A percentile compares a stretch with the other conserved stretches of the same genome.
Conservation (phyloP, 2,113 vertebrate species). For the Amazona guildingii region DNA sequence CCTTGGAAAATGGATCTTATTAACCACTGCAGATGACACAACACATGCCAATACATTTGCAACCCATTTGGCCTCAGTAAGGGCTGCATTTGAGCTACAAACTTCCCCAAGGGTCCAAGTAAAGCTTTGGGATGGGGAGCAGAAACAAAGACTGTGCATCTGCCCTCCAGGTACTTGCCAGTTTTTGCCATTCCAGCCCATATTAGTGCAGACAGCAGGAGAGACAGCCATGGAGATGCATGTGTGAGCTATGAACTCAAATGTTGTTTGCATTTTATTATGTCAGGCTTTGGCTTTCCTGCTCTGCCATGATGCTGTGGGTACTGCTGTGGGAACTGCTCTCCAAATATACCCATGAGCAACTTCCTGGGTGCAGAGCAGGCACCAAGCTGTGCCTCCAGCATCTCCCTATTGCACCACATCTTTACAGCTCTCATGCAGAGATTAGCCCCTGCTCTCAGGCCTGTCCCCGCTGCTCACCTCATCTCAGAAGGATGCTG, state of each 20-base stretch:
- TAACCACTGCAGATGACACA: constrained; percentile 14
- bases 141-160: background rate
- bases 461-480: background rate
- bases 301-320: rapidly evolving
- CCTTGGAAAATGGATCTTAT: constrained; percentile 36
- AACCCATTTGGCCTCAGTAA: background rate
- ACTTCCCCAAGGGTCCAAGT: background rate
- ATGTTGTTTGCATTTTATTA: background rate
- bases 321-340: background rate
- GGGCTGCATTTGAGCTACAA: background rate
- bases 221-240: rapidly evolving
- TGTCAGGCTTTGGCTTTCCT: background rate
- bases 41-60: constrained; percentile 33
- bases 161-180: background rate
- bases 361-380: background rate
- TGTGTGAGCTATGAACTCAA: background rate
- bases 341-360: background rate
- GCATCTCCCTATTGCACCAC: background rate
- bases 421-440: background rate
- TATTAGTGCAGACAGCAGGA: background rate
- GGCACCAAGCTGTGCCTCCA: background rate
- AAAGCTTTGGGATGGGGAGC: background rate
- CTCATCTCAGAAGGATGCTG: background rate
- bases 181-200: background rate
- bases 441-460: background rate